Conservation (phyloP, 1,140 invertebrate genomes). For the Chlorops oryzae region DNA sequence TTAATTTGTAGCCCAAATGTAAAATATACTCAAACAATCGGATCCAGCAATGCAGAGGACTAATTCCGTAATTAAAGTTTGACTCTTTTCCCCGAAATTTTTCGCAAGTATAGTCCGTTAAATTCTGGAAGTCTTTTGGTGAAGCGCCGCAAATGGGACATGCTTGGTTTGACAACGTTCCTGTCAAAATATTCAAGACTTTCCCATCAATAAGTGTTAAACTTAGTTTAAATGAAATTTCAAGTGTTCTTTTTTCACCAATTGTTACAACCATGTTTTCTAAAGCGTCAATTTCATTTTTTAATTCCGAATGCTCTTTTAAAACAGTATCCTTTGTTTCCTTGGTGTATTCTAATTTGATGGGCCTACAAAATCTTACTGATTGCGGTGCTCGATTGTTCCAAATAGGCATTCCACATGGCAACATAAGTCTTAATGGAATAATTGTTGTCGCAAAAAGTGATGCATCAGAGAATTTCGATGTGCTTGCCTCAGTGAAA, state of each 20-base stretch:
- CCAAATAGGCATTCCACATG: neutral
- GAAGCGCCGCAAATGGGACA: constrained; percentile 17
- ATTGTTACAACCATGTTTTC: neutral
- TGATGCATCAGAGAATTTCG: neutral
- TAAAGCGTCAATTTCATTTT: constrained; percentile 6
- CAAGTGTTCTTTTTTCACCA: constrained; percentile 2
- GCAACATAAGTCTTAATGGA: neutral
- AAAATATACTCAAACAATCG: constrained; percentile 17
- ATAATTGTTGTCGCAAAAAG: constrained; percentile 1
- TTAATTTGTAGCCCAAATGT: constrained; percentile 12
- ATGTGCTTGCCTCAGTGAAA: neutral
- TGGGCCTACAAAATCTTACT: constrained; percentile 1
- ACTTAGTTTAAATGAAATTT: constrained; percentile 11
- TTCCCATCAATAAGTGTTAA: constrained; percentile 19
- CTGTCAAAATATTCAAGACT: constrained; percentile 16
- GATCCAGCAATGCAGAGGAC: constrained; percentile 18
- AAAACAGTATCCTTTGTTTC: constrained; percentile 3
- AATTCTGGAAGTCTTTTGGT: constrained; percentile 14
- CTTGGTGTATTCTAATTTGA: constrained; percentile 6
- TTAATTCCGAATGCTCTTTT: neutral
- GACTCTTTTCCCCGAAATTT: constrained; percentile 8
- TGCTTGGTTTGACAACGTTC: constrained; percentile 10
- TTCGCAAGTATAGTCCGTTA: constrained; percentile 5
- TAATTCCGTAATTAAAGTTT: constrained; percentile 16
- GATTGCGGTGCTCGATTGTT: constrained; percentile 1